Conservation (phyloP, 2,113 vertebrate genomes). For the Numenius arquata region DNA sequence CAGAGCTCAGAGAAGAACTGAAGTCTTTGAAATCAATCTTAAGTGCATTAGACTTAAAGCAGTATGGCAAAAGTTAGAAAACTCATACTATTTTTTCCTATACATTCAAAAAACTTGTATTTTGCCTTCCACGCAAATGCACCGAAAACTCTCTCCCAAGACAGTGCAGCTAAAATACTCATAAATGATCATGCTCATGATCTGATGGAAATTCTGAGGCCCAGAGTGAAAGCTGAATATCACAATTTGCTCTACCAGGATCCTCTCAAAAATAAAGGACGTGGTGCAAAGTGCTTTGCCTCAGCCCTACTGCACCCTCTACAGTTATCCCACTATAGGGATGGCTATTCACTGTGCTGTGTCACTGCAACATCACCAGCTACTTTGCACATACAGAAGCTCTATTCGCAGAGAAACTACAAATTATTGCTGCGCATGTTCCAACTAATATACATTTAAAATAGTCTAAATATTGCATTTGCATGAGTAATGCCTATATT, state of each 20-base stretch:
- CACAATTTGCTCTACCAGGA: background rate
- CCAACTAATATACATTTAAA: background rate
- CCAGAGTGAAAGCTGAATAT: background rate
- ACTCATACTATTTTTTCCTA: background rate
- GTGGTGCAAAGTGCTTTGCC: background rate
- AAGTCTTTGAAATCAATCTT: background rate
- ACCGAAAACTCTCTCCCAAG: background rate
- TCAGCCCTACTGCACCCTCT: background rate
- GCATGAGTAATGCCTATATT: slow-evolving; percentile 2
- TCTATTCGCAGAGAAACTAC: background rate
- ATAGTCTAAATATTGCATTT: slow-evolving; percentile 24
- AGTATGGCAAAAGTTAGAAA: background rate
- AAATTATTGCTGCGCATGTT: background rate
- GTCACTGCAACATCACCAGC: background rate
- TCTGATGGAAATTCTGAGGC: background rate
- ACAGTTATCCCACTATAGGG: background rate
- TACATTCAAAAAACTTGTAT: background rate
- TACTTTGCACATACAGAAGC: background rate
- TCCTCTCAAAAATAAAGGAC: background rate
- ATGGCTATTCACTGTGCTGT: background rate
- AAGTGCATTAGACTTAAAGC: background rate
- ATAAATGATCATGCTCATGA: background rate
- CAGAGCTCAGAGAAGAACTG: background rate
- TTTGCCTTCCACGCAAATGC: background rate
- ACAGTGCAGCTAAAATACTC: background rate